A percentile compares a stretch with the other conserved stretches of the same genome.
Evolutionary conservation across 2,113 vertebrate genomes (phyloP).

Genomic region (Rattus norvegicus): GRCr8 NC_086039.1:16426001-16426500

Average conservation of each 20-base stretch:
- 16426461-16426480: not conserved
- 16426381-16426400: not conserved
- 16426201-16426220: not conserved
- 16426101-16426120: not conserved
- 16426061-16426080: not conserved
- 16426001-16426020: fast-evolving
- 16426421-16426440: not conserved
- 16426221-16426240: fast-evolving
- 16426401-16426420: not conserved
- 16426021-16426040: not conserved
- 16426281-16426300: not conserved
- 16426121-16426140: fast-evolving
- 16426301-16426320: fast-evolving
- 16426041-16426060: not conserved
- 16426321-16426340: not conserved
- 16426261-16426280: fast-evolving
- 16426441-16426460: fast-evolving
- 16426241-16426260: fast-evolving
- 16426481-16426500: fast-evolving
- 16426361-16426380: not conserved
- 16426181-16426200: not conserved
- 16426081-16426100: fast-evolving
- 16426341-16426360: not conserved
- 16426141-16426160: not conserved
- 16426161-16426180: not conserved